Evolutionary conservation across 2,797 vertebrate species (phyloP), one percentile per base, ranked within the genome.

Genomic region (Takifugu ocellatus): DNA sequence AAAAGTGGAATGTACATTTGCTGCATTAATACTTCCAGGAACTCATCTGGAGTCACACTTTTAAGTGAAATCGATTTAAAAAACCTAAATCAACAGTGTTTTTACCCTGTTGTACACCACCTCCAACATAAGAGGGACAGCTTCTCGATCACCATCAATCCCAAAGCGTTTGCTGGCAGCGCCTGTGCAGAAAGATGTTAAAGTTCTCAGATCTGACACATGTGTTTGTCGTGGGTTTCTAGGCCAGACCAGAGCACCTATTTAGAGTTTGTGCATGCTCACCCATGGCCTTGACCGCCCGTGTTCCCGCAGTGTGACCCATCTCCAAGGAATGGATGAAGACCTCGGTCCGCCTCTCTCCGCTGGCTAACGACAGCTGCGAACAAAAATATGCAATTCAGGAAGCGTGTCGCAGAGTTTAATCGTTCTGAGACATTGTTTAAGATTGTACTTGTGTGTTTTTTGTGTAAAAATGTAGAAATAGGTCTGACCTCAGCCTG

Each of bases 211-310:
- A 79, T 63, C 62, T 44, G 24, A 42, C 50, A 16, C 49, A 2
- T 12, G 46, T 49, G 39, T n/a, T 48, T 42, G 49, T 43, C 66
- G 47, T 42, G 51, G 17, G 12, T n/a, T 2, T 3, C 56, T 68
- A 78, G 64, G 62, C 48, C 21, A 56, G 45, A 54, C 42, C 55
- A 6, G 26, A 17, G 21, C 6, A 6, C 42, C 29, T 53, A 21
- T 55, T 49, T 8, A 21, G 2, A 14, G 43, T 11, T 27, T 56
- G 24, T 5, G 43, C 9, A 2, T 54, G 64, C 89, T 79, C 78
- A 98, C 97, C 96, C 75, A 97, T 95, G 4, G 97, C 97, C 72
- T 94, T 97, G 85, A 99, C 93, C 73, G 97, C 97, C 25, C 97
- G 89, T 0, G 93, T 95, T 70, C 94, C 92, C 0, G 97, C 97